Evolutionary conservation across 2,797 vertebrate species (phyloP).

Genomic region (Microctenopoma stevenorrisi): DNA sequence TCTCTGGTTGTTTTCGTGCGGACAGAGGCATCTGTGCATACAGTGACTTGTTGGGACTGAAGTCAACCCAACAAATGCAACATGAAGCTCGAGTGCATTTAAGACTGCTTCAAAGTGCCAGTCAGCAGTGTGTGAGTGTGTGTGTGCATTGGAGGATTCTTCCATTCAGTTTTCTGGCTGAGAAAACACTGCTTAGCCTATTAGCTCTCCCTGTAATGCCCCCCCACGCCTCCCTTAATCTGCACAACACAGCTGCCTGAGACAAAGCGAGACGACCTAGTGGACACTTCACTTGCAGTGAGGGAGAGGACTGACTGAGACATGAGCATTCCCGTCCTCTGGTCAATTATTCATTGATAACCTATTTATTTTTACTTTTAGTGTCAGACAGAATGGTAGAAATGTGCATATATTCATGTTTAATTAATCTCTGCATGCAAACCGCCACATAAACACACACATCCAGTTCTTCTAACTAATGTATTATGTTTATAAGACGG

Average conservation of each 20-base stretch:
- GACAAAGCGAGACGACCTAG: conserved; percentile 66
- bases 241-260: conserved; percentile 62
- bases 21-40: conserved; percentile 10
- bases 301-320: conserved; percentile 32
- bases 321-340: conserved; percentile 52
- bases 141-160: conserved; percentile 69
- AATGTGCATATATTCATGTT: conserved; percentile 82
- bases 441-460: conserved; percentile 70
- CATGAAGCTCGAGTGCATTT: conserved; percentile 90
- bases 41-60: conserved; percentile 86
- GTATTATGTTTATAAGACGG: conserved; percentile 83
- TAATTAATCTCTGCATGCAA: conserved; percentile 74
- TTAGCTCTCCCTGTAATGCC: conserved; percentile 74
- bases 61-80: conserved; percentile 90
- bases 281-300: conserved; percentile 66
- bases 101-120: conserved; percentile 93
- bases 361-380: conserved; percentile 84
- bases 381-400: conserved; percentile 77
- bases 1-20: conserved; percentile 26
- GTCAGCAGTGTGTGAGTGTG: conserved; percentile 68
- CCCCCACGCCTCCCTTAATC: conserved; percentile 62
- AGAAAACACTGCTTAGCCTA: conserved; percentile 78
- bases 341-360: conserved; percentile 87
- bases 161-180: conserved; percentile 75
- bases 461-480: conserved; percentile 80